A percentile compares a stretch with the other conserved stretches of the same genome.
Evolutionary conservation across 2,888 invertebrate species (phyloP).

Genomic region (Xanthia icteritia): DNA sequence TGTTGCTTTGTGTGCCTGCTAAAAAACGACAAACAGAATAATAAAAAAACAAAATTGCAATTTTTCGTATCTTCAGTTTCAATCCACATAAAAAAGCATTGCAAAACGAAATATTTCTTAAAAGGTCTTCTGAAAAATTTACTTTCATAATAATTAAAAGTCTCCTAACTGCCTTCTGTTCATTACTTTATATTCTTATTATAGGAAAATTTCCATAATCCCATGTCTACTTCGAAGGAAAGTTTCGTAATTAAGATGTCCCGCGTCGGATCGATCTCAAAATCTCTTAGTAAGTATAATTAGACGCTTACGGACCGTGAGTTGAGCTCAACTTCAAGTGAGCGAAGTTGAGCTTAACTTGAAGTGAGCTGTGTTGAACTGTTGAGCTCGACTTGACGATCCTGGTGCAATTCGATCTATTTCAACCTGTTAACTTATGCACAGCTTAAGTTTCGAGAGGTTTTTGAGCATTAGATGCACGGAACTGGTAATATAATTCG

Average conservation of each 20-base stretch:
- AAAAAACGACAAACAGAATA: not conserved
- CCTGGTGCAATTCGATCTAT: constrained; percentile 14
- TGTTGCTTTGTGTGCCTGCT: not conserved
- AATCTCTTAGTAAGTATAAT: constrained; percentile 20
- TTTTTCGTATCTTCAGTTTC: not conserved
- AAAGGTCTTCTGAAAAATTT: not conserved
- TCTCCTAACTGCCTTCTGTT: not conserved
- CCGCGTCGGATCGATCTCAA: constrained; percentile 18
- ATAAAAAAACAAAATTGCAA: not conserved
- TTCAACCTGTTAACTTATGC: not conserved
- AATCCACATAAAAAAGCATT: not conserved
- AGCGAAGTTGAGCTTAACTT: constrained; percentile 12
- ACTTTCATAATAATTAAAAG: constrained; percentile 22
- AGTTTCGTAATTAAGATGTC: constrained; percentile 43
- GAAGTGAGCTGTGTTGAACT: constrained; percentile 6
- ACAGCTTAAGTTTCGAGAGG: not conserved
- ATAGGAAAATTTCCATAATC: constrained; percentile 6
- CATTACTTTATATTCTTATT: constrained; percentile 20
- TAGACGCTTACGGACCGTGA: not conserved
- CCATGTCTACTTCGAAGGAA: constrained; percentile 2
- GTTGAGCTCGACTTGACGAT: not conserved
- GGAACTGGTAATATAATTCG: not conserved
- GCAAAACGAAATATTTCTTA: not conserved
- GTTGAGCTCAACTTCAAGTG: constrained; percentile 8
- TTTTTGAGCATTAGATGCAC: not conserved